A percentile compares a stretch with the other conserved stretches of the same genome.
Evolutionary conservation across 2,888 invertebrate genomes (phyloP).

Genomic region (Dynastes grantii): DNA sequence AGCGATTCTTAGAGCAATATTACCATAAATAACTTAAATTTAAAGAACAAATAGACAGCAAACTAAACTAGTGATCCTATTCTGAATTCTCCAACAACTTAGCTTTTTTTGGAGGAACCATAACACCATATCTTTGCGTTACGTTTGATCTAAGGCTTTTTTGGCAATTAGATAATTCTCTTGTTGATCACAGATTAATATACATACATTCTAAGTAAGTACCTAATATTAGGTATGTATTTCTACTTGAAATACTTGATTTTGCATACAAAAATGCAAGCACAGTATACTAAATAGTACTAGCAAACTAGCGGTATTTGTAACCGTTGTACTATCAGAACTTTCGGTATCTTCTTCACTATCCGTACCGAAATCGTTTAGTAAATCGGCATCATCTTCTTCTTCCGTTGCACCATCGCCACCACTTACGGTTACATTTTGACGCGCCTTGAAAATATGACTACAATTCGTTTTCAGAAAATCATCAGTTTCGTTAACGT

Average conservation of each 20-base stretch:
- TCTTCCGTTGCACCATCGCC: slow-evolving; percentile 57
- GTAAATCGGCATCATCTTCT: slow-evolving; percentile 12
- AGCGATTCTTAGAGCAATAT: too few species aligned
- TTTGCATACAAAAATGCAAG: too few species aligned
- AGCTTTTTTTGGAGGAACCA: background rate
- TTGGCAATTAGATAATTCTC: slow-evolving; percentile 13
- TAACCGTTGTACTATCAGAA: too few species aligned
- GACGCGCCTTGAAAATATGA: background rate
- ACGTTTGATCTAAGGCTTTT: background rate
- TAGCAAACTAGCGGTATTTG: too few species aligned
- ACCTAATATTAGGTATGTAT: background rate
- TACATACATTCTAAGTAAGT: background rate
- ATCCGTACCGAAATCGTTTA: slow-evolving; percentile 13
- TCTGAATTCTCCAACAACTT: too few species aligned
- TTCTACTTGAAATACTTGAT: too few species aligned
- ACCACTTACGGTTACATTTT: slow-evolving; percentile 10
- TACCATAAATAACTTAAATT: too few species aligned
- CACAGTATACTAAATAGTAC: too few species aligned
- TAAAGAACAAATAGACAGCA: too few species aligned
- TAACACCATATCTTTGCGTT: background rate
- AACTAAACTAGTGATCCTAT: too few species aligned
- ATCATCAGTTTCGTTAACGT: slow-evolving; percentile 56
- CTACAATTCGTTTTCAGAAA: slow-evolving; percentile 60
- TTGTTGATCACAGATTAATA: slow-evolving; percentile 25
- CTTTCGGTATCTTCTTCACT: background rate